These are phyloP conservation scores for Caenorhabditis sp. DNA, from an alignment of 2,888 invertebrate genomes.

Conservation along the genomic window DNA sequence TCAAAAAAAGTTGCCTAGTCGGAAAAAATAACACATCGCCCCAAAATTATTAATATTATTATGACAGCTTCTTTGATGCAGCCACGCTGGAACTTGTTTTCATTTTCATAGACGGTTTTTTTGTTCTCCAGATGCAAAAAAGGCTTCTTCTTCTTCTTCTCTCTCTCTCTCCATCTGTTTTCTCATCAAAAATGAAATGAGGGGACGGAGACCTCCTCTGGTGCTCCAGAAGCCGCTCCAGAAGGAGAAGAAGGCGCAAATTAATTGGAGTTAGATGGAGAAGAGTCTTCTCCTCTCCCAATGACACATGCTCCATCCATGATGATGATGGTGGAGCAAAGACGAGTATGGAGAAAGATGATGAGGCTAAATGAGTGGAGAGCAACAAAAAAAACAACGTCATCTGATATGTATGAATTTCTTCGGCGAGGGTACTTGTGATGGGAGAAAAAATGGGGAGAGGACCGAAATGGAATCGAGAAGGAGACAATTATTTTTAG, in stretches of 20 bases:
- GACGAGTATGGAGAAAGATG: not conserved
- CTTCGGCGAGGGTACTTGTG: constrained; percentile 24
- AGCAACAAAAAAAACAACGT: constrained; percentile 19
- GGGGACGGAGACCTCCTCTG: not conserved
- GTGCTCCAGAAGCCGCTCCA: too few species aligned
- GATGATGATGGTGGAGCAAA: too few species aligned
- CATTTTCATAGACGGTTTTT: too few species aligned
- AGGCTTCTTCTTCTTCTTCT: not conserved
- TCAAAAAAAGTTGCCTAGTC: too few species aligned
- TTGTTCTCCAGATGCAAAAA: not conserved
- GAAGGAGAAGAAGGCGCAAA: not conserved
- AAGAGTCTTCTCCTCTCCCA: too few species aligned
- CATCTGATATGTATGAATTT: constrained; percentile 57
- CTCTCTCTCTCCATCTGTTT: too few species aligned
- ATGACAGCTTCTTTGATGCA: not conserved
- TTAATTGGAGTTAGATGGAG: not conserved
- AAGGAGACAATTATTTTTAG: constrained; percentile 17
- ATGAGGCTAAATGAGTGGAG: not conserved
- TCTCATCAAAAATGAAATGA: constrained; percentile 6
- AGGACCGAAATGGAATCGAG: not conserved
- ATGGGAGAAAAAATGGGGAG: not conserved
- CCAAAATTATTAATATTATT: not conserved
- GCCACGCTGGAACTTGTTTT: not conserved
- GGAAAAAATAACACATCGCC: too few species aligned
- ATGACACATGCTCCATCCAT: too few species aligned